Evolutionary conservation across 2,113 vertebrate species (phyloP), one percentile per base, ranked within the genome.

Genomic region (Tachysurus fulvidraco): DNA sequence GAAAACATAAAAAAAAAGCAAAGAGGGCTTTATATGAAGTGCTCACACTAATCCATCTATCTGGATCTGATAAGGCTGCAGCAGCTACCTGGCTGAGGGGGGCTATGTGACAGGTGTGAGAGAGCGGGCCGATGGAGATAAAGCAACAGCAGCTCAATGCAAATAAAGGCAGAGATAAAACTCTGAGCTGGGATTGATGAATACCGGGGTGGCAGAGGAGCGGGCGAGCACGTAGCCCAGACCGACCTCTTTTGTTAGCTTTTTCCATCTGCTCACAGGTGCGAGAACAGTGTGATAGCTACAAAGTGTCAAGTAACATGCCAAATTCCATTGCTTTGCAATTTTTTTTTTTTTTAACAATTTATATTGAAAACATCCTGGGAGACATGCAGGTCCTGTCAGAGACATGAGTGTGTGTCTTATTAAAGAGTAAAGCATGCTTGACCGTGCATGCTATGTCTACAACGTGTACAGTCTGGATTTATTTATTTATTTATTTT

Each of bases 21-120:
- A 46, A 67, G 50, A 85, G 59, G 89, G 84, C 86, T 86, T 89
- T 77, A 94, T 90, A 92, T 94, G 92, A 93, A 91, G 88, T 86
- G 91, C 86, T 92, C 91, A 91, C 91, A 89, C 93, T 97, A 96
- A 97, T 97, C 94, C 94, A 92, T 95, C 91, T 95, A 95, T 95
- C 92, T 93, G 86, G 95, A 94, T 96, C 94, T 96, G 96, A 95
- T 97, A 96, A 95, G 94, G 89, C 86, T 25, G 91, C 92, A 93
- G 92, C 92, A 92, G 95, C 96, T 96, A 96, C 96, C 94, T 96
- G 93, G 93, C 91, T 95, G 88, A 95, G 93, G 93, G 93, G 93
- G 93, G 92, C 94, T 88, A 88, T 95, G 96, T 96, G 96, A 97
- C 96, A 97, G 96, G 95, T 97, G 95, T 94, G 92, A 94, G 93